Evolutionary conservation across 2,113 vertebrate genomes (phyloP), one percentile per base, ranked within the genome.

Genomic region (Notarius lentiginosus): DNA sequence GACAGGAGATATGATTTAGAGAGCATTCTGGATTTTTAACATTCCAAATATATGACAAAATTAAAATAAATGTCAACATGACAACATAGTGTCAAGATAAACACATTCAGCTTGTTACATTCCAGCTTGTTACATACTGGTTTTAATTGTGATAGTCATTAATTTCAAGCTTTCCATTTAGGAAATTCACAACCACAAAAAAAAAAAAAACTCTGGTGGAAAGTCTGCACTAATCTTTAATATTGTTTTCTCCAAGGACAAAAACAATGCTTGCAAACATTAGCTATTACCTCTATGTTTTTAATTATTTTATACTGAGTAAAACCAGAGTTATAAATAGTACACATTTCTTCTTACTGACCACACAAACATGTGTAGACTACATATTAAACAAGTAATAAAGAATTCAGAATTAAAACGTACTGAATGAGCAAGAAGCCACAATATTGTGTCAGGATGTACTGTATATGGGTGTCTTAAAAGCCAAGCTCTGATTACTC

Each of bases 1-100:
- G 76, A 17, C 76, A 17, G 76, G 24, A 79, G 56, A 56, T n/a
- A 56, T 18, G 55, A 17, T 30, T 30, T 79, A 79, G 24, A 27
- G n/a, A 56, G n/a, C n/a, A 79, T 79, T 79, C 53, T 79, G n/a
- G 51, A 56, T 15, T 79, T 79, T 55, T 53, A 15, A 27, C 75
- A 79, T 79, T 79, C 49, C 75, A 77, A 77, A 53, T 77, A 77
- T 53, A 24, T 77, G 75, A 77, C 24, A 24, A 15, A 51, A n/a
- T 51, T 14, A 53, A 51, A 51, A 76, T 76, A 51, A 77, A 53
- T 77, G 49, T 53, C n/a, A 49, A 77, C 22, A n/a, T 77, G 49
- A 53, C 75, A 53, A 76, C 73, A 24, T 76, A 76, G 53, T 24
- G 53, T 77, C 24, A 77, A 53, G 75, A 77, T 56, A 55, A 30